Conservation (phyloP, 2,797 vertebrate genomes). For the Kryptopterus vitreolus region DNA sequence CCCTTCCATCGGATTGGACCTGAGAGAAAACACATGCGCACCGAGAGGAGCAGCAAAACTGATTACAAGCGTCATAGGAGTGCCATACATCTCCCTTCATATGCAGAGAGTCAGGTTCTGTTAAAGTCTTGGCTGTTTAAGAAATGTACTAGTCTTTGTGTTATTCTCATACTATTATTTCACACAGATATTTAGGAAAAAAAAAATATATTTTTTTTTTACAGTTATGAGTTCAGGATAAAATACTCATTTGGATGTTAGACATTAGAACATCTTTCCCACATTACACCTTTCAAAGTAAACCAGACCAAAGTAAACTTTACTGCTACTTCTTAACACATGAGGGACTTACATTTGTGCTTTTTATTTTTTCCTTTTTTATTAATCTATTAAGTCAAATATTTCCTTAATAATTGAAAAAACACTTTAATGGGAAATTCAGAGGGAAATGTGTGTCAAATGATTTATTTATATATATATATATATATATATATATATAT, state of each 20-base stretch:
- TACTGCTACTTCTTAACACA: not conserved
- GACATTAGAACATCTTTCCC: not conserved
- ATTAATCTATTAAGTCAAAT: not conserved
- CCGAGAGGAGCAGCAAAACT: too few relatives aligned
- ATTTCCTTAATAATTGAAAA: not conserved
- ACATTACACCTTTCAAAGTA: too few relatives aligned
- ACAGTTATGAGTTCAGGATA: not conserved
- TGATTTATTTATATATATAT: too few relatives aligned
- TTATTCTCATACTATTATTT: not conserved
- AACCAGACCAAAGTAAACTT: too few relatives aligned
- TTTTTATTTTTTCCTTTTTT: not conserved
- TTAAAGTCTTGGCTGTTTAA: not conserved
- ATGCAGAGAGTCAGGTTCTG: not conserved
- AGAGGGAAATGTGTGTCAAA: not conserved
- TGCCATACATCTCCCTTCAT: not conserved
- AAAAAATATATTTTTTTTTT: too few relatives aligned
- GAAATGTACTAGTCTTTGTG: not conserved
- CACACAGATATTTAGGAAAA: too few relatives aligned
- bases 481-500: too few relatives aligned
- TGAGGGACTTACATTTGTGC: not conserved
- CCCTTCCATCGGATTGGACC: slow-evolving; percentile 97
- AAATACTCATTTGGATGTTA: not conserved
- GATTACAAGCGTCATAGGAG: too few relatives aligned
- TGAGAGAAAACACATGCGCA: slow-evolving; percentile 64
- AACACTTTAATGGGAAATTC: too few relatives aligned